Evolutionary conservation across 2,113 vertebrate genomes (phyloP).

Genomic region (Ciconia maguari): DNA sequence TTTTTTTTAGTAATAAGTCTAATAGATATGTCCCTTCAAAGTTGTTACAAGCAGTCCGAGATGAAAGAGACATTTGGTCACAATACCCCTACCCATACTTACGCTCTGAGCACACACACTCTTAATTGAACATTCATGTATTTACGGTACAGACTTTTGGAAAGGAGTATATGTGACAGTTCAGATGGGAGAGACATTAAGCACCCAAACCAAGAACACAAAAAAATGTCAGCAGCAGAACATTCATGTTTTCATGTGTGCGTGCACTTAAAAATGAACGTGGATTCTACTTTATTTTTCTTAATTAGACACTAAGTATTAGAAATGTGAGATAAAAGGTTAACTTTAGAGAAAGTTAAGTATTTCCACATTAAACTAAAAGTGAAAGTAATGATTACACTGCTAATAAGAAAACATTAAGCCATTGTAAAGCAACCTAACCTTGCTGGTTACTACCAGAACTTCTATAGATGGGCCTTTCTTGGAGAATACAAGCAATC

Average conservation of each 20-base stretch:
- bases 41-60: not conserved
- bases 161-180: not conserved
- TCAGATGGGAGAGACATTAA: not conserved
- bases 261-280: not conserved
- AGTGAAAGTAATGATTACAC: not conserved
- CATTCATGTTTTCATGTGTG: not conserved
- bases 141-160: not conserved
- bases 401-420: not conserved
- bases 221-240: not conserved
- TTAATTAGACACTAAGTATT: not conserved
- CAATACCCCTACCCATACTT: not conserved
- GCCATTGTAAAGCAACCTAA: not conserved
- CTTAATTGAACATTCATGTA: not conserved
- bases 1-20: not conserved
- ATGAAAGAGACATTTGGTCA: not conserved
- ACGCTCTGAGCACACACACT: not conserved
- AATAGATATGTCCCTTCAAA: not conserved
- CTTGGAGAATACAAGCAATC: not conserved
- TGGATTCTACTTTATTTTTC: not conserved
- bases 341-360: not conserved
- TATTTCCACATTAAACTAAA: not conserved
- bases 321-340: not conserved
- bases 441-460: not conserved
- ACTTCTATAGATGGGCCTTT: not conserved
- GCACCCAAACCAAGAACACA: not conserved